Evolutionary conservation across 1,140 invertebrate species (phyloP).

Genomic region (Diachasma alloeum): DNA sequence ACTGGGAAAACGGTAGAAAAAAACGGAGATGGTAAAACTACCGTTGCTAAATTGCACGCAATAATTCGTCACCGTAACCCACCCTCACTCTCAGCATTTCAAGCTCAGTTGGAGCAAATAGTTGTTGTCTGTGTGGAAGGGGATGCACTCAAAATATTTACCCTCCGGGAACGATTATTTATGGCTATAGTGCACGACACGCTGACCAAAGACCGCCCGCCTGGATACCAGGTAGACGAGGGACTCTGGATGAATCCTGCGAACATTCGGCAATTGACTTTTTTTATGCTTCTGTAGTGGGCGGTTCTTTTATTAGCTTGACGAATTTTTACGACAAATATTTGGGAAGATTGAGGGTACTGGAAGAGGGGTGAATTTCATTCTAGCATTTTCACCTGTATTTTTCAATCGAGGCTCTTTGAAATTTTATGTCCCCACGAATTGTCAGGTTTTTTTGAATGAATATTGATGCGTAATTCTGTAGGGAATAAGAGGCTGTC

Average conservation of each 20-base stretch:
- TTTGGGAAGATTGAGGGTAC: neutral
- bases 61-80: slow-evolving; percentile 36
- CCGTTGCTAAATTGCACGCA: slow-evolving; percentile 41
- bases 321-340: neutral
- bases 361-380: no score
- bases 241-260: neutral
- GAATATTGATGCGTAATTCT: no score
- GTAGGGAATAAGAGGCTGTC: no score
- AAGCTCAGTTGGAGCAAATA: neutral
- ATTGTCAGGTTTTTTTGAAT: no score
- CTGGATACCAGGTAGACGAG: neutral
- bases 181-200: neutral
- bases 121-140: neutral
- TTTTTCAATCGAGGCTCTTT: no score
- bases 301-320: neutral
- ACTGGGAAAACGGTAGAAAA: slow-evolving; percentile 7
- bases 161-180: neutral
- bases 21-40: neutral
- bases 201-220: neutral
- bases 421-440: no score
- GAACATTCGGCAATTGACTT: neutral
- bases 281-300: neutral
- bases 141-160: slow-evolving; percentile 27
- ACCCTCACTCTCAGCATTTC: slow-evolving; percentile 3
- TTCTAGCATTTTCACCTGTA: no score